phyloP scores from a whole-genome alignment of 2,888 invertebrate genomes.

The Dolomedes plantarius region DNA sequence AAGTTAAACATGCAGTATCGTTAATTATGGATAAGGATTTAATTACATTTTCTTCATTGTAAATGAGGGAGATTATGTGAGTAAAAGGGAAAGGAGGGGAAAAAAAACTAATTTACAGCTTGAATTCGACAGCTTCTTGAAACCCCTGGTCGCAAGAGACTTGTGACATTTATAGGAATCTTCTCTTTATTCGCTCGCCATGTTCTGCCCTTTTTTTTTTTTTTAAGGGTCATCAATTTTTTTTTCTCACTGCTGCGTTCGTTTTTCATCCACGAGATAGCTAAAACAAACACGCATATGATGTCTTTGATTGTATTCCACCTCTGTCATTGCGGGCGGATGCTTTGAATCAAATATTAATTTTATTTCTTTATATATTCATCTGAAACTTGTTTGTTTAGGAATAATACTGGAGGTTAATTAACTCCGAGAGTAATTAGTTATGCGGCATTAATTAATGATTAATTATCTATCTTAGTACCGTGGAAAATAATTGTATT shows the following conservation, averaged over 20 bases:
- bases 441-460: slow-evolving; percentile 66
- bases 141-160: slow-evolving; percentile 17
- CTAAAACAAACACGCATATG: slow-evolving; percentile 2
- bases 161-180: slow-evolving; percentile 20
- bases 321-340: not conserved
- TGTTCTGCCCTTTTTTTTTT: too few species aligned
- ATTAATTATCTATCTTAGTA: slow-evolving; percentile 54
- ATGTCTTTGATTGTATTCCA: not conserved
- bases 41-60: slow-evolving; percentile 56
- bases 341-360: slow-evolving; percentile 62
- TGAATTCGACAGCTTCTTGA: slow-evolving; percentile 14
- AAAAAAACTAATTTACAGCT: slow-evolving; percentile 46
- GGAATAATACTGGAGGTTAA: slow-evolving; percentile 54
- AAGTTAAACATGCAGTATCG: slow-evolving; percentile 58
- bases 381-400: slow-evolving; percentile 26
- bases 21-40: slow-evolving; percentile 70
- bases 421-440: slow-evolving; percentile 68
- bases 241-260: not conserved
- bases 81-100: slow-evolving; percentile 2
- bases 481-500: slow-evolving; percentile 22
- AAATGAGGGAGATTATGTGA: slow-evolving; percentile 12
- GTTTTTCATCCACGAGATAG: not conserved
- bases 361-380: slow-evolving; percentile 53
- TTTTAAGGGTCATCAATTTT: slow-evolving; percentile 43
- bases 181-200: not conserved